phyloP scores from a whole-genome alignment of 1,140 invertebrate species.

The Orchesella cincta region DNA sequence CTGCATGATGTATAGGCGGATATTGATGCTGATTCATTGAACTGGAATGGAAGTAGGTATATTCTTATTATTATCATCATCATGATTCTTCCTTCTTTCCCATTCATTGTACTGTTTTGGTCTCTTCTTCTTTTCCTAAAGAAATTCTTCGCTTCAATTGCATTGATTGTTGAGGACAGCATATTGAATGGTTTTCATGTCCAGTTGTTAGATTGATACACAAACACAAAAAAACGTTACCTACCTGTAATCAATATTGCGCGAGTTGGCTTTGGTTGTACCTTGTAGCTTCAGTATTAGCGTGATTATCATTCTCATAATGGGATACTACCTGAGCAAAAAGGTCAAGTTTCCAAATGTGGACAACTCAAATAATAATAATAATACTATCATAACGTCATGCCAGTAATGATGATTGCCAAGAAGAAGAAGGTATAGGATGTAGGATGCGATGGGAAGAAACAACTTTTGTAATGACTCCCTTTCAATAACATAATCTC shows the following conservation, averaged over 20 bases:
- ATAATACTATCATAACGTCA: not conserved
- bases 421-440: not conserved
- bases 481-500: not conserved
- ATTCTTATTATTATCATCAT: no score
- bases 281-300: no score
- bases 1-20: not conserved
- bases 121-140: no score
- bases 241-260: no score
- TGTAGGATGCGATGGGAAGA: not conserved
- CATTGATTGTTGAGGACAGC: not conserved
- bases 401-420: no score
- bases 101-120: no score
- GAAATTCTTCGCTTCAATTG: not conserved
- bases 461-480: not conserved
- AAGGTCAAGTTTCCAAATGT: constrained; percentile 11
- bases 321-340: not conserved
- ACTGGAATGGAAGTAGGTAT: not conserved
- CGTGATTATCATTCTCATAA: not conserved
- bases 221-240: not conserved
- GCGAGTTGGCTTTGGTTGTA: no score
- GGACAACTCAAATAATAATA: not conserved
- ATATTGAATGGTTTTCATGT: not conserved
- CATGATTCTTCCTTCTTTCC: no score
- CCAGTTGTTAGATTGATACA: not conserved
- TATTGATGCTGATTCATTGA: not conserved